A percentile compares a stretch with the other conserved stretches of the same genome.
Conservation (phyloP, 2,113 vertebrate species). For the Amazona guildingii region DNA sequence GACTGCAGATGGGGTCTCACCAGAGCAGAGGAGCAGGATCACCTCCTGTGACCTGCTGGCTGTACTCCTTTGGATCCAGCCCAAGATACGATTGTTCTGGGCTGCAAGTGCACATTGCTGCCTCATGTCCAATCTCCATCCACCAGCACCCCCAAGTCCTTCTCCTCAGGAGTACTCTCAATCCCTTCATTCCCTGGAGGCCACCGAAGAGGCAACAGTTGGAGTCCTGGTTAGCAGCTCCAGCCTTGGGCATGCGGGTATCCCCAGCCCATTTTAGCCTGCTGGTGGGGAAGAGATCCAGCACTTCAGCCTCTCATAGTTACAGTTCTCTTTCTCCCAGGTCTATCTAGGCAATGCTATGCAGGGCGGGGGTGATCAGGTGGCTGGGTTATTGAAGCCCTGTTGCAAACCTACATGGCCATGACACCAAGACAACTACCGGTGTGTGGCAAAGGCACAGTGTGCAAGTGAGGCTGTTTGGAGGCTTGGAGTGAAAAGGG, state of each 20-base stretch:
- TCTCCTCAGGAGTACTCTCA: not conserved
- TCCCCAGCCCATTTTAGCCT: not conserved
- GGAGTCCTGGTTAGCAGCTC: not conserved
- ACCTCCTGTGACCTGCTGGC: not conserved
- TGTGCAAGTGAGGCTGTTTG: fast-evolving
- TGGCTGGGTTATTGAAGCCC: not conserved
- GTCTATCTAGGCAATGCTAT: not conserved
- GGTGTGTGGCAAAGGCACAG: fast-evolving
- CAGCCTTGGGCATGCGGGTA: not conserved
- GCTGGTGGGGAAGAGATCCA: not conserved
- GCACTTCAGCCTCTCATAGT: fast-evolving
- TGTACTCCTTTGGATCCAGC: not conserved
- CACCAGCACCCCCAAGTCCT: not conserved
- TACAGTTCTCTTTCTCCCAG: not conserved
- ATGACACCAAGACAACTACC: not conserved
- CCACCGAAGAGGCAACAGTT: fast-evolving
- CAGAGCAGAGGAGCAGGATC: not conserved
- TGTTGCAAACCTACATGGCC: not conserved
- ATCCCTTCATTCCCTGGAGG: not conserved
- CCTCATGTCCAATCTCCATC: not conserved
- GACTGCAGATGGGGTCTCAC: not conserved
- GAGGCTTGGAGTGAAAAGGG: fast-evolving
- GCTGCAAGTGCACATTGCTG: not conserved
- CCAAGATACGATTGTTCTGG: not conserved
- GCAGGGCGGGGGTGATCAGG: fast-evolving